Evolutionary conservation across 2,888 invertebrate species (phyloP), one percentile per base, ranked within the genome.

Genomic region (Eupithecia subfuscata): DNA sequence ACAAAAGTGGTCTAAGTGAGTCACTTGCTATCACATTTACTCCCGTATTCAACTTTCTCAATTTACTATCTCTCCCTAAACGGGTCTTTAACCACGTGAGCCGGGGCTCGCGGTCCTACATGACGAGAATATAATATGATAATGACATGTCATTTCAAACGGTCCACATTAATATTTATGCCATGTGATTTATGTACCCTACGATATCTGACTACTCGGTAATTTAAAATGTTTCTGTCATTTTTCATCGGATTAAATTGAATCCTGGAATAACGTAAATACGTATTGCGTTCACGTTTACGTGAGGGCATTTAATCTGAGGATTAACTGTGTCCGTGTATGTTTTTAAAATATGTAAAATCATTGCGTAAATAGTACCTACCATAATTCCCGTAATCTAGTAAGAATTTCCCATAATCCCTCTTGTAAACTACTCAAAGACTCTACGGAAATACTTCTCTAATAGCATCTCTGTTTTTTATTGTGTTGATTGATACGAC

Each of bases 121-220:
- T 82, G 84, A 81, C 82, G 73, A 69, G 85, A 84, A 87, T 86
- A 82, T 84, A 81, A 83, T 86, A 86, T 85, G 85, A 83, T 86
- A 86, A 87, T 85, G 84, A 82, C 82, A 77, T 79, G 84, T 85
- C 85, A 84, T 85, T 85, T 81, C 80, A 82, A 81, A 82, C 81
- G 82, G 78, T 76, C 78, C 70, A 73, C 84, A 86, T 87, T 85
- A 85, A 87, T 87, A 87, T 87, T 86, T 86, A 87, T 86, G 83
- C 69, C 71, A 71, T 73, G 74, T 83, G 84, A 84, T 85, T 83
- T 84, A 84, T 82, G 82, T 75, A 73, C 71, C 75, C 80, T 73
- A 82, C 82, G 81, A 77, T 79, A 83, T 84, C 84, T 82, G 82
- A 81, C 83, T 82, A 73, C 77, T 75, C 65, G 71, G 71, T 71